phyloP scores from a whole-genome alignment of 2,113 vertebrate genomes.

The Synodontis membranacea region DNA sequence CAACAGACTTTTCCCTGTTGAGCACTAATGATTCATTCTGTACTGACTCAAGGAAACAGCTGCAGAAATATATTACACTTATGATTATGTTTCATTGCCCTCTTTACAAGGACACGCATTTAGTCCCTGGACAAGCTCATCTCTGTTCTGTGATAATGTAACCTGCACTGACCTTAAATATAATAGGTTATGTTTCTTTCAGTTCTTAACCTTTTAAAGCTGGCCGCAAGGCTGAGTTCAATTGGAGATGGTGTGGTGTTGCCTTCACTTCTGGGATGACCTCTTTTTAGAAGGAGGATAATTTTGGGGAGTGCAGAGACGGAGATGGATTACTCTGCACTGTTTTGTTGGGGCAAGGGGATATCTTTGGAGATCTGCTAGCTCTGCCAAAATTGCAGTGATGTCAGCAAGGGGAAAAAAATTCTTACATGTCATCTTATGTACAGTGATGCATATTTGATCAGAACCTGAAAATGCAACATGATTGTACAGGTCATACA shows the following conservation, averaged over 20 bases:
- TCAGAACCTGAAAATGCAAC: not conserved
- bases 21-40: not conserved
- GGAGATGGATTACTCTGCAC: slow-evolving; percentile 20
- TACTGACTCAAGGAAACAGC: not conserved
- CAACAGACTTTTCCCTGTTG: not conserved
- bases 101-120: slow-evolving; percentile 27
- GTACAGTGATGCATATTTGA: not conserved
- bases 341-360: not conserved
- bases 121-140: not conserved
- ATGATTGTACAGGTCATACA: not conserved
- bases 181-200: not conserved
- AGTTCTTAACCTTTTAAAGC: not conserved
- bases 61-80: slow-evolving; percentile 24
- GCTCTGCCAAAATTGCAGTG: not conserved
- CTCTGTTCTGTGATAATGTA: not conserved
- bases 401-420: not conserved
- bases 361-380: slow-evolving; percentile 12
- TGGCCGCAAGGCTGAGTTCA: not conserved
- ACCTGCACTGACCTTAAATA: not conserved
- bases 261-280: not conserved
- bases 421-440: not conserved
- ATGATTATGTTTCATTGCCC: not conserved
- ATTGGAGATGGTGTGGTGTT: not conserved
- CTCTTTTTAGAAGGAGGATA: slow-evolving; percentile 15
- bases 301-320: slow-evolving; percentile 9